phyloP scores from a whole-genome alignment of 2,113 vertebrate species.

The Prionailurus viverrinus region DNA sequence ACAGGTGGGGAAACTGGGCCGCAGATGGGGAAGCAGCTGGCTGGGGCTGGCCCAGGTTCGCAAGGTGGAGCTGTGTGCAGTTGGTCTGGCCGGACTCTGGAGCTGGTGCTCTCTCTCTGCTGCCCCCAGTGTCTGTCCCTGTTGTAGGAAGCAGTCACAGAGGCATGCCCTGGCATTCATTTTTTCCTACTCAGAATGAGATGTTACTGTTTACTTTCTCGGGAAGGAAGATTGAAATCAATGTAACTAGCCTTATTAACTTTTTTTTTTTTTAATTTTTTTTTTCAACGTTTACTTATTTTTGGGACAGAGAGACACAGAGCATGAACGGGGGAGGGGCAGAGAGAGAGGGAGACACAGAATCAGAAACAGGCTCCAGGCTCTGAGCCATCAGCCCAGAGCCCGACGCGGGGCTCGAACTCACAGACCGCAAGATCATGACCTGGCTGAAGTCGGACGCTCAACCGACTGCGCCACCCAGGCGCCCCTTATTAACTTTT shows the following conservation, averaged over 20 bases:
- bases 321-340: no score
- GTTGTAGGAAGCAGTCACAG: conserved; percentile 31
- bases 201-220: conserved; percentile 57
- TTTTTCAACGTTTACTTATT: no score
- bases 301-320: no score
- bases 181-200: not conserved
- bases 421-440: no score
- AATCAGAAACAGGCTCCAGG: no score
- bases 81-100: not conserved
- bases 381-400: no score
- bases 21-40: no score
- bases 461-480: no score
- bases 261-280: no score
- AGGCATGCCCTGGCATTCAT: conserved; percentile 54
- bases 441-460: no score
- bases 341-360: no score
- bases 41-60: not conserved
- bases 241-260: conserved; percentile 73
- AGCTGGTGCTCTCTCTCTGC: not conserved
- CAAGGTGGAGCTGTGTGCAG: not conserved
- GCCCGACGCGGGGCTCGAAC: no score
- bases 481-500: conserved; percentile 74
- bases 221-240: conserved; percentile 69
- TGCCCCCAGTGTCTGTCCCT: not conserved
- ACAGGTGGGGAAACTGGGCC: not conserved